These are phyloP conservation scores for Notodonta ziczac DNA, from an alignment of 2,888 invertebrate species.

Conservation along the genomic window DNA sequence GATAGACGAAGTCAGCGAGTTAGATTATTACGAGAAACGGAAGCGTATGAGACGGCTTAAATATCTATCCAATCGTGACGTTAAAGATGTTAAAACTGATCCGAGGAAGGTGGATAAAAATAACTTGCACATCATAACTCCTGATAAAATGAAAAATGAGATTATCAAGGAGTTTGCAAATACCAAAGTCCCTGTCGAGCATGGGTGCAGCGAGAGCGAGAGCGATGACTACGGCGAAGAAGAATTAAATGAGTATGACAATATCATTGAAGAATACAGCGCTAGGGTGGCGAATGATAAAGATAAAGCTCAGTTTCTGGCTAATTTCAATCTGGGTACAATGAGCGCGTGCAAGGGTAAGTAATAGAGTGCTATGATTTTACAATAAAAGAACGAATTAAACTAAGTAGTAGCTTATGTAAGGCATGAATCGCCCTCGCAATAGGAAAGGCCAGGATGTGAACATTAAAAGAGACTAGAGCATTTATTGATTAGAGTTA, in stretches of 20 bases:
- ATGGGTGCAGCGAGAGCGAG: conserved; percentile 72
- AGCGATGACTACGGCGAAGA: conserved; percentile 81
- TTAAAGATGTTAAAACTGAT: conserved; percentile 36
- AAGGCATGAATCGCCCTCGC: too few species aligned
- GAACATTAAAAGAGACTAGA: too few species aligned
- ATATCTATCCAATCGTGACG: conserved; percentile 58
- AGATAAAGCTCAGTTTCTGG: conserved; percentile 84
- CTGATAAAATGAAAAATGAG: conserved; percentile 69
- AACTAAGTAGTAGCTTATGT: too few species aligned
- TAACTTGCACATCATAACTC: conserved; percentile 61
- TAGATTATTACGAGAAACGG: conserved; percentile 83
- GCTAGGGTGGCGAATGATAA: conserved; percentile 70
- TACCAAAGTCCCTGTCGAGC: conserved; percentile 58
- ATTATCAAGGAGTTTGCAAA: conserved; percentile 69
- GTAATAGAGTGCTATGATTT: conserved; percentile 19
- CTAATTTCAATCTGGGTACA: conserved; percentile 86
- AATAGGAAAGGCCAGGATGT: too few species aligned
- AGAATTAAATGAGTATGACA: conserved; percentile 72
- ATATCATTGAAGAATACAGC: conserved; percentile 80
- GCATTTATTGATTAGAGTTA: too few species aligned
- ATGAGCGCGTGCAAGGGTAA: conserved; percentile 85
- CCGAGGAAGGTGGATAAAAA: conserved; percentile 46
- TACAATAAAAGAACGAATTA: too few species aligned
- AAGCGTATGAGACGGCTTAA: conserved; percentile 74
- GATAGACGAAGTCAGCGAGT: conserved; percentile 69